Conservation (phyloP, 2,797 vertebrate genomes). For the Acanthis flammea region DNA sequence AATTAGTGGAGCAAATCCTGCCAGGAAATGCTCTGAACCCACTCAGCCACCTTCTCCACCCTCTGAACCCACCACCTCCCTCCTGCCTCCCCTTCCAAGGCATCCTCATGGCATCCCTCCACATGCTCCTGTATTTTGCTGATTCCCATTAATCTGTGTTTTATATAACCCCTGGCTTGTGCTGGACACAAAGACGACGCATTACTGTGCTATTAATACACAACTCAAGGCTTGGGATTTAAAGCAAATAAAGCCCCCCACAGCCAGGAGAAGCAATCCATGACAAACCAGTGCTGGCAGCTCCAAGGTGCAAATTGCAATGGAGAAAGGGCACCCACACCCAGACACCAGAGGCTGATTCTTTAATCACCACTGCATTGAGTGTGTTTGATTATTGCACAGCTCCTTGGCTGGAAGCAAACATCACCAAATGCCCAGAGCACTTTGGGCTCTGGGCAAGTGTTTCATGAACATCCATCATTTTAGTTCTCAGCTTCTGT, state of each 20-base stretch:
- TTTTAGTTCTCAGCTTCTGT: background rate
- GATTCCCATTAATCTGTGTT: conserved; percentile 36
- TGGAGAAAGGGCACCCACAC: background rate
- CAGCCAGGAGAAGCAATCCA: background rate
- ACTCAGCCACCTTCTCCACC: background rate
- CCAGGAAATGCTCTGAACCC: background rate
- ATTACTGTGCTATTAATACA: background rate
- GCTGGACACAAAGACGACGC: background rate
- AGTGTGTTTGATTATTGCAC: background rate
- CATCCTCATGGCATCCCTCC: background rate
- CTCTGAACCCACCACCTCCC: background rate
- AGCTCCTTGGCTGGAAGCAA: background rate
- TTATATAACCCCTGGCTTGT: conserved; percentile 1
- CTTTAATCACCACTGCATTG: background rate
- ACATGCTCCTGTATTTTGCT: background rate
- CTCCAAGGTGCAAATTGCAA: background rate
- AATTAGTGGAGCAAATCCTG: background rate
- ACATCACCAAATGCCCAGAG: background rate
- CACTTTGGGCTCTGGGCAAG: background rate
- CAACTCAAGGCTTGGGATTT: background rate
- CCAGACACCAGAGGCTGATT: background rate
- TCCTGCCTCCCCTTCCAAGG: background rate
- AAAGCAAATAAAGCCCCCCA: background rate
- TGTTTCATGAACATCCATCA: background rate
- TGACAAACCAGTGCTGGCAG: background rate